Conservation (phyloP, 2,888 invertebrate genomes). For the Nemurella pictetii region DNA sequence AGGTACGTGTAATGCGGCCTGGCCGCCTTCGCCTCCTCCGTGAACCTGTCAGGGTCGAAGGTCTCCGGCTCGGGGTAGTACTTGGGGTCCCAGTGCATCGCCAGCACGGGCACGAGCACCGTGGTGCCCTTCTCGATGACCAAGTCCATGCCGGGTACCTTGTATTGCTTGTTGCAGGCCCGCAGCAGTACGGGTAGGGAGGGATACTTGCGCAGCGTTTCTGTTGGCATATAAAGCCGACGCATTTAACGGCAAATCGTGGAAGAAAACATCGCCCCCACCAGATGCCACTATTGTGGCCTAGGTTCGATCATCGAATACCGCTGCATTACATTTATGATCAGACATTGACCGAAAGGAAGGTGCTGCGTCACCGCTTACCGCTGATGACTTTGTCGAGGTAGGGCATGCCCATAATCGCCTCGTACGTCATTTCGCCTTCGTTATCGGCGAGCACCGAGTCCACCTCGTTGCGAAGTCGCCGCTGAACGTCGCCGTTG, state of each 20-base stretch:
- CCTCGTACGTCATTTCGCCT: constrained; percentile 58
- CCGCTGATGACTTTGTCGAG: constrained; percentile 60
- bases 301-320: too few relatives aligned
- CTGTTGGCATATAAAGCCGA: not conserved
- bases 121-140: constrained; percentile 39
- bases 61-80: constrained; percentile 46
- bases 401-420: constrained; percentile 59
- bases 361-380: too few relatives aligned
- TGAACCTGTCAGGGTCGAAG: constrained; percentile 47
- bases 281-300: too few relatives aligned
- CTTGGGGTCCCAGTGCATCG: constrained; percentile 45
- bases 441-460: constrained; percentile 53
- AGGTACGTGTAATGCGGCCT: constrained; percentile 40
- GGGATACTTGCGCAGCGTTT: constrained; percentile 25
- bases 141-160: not conserved
- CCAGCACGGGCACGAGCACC: constrained; percentile 43
- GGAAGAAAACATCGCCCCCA: too few relatives aligned
- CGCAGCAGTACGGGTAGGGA: not conserved
- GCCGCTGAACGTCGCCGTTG: constrained; percentile 57
- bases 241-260: too few relatives aligned
- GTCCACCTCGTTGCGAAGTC: constrained; percentile 56
- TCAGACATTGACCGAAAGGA: too few relatives aligned
- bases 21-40: constrained; percentile 41
- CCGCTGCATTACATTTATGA: too few relatives aligned
- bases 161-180: not conserved